Evolutionary conservation across 2,888 invertebrate genomes (phyloP).

Genomic region (Limenitis camilla): DNA sequence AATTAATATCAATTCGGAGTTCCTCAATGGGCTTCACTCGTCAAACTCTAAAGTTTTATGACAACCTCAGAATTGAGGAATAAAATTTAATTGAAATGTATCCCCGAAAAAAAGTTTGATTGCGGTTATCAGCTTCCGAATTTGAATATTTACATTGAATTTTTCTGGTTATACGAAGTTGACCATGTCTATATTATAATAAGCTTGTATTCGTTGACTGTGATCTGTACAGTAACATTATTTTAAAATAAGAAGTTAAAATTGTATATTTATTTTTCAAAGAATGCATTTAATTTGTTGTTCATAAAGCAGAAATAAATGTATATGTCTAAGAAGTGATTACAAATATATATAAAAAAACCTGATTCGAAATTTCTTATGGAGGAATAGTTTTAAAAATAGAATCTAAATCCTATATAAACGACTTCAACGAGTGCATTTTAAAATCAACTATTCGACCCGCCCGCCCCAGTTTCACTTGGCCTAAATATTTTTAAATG

Average conservation of each 20-base stretch:
- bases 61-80: conserved; percentile 69
- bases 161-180: conserved; percentile 36
- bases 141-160: conserved; percentile 72
- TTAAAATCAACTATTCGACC: background rate
- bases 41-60: conserved; percentile 74
- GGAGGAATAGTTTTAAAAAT: too few species aligned
- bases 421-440: conserved; percentile 24
- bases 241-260: too few species aligned
- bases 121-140: conserved; percentile 73
- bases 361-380: too few species aligned
- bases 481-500: too few species aligned
- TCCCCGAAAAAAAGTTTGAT: conserved; percentile 65
- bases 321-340: too few species aligned
- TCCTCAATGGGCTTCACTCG: conserved; percentile 74
- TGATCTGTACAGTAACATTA: too few species aligned
- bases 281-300: too few species aligned
- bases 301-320: too few species aligned
- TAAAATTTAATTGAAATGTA: conserved; percentile 75
- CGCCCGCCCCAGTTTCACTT: background rate
- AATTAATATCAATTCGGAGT: conserved; percentile 75
- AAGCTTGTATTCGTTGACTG: too few species aligned
- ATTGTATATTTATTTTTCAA: too few species aligned
- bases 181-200: conserved; percentile 21
- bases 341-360: too few species aligned
- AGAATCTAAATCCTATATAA: conserved; percentile 7